Conservation (phyloP, 30 jellyfish, hydroid and myxozoan genomes). For the Cassiopea xamachana region DNA sequence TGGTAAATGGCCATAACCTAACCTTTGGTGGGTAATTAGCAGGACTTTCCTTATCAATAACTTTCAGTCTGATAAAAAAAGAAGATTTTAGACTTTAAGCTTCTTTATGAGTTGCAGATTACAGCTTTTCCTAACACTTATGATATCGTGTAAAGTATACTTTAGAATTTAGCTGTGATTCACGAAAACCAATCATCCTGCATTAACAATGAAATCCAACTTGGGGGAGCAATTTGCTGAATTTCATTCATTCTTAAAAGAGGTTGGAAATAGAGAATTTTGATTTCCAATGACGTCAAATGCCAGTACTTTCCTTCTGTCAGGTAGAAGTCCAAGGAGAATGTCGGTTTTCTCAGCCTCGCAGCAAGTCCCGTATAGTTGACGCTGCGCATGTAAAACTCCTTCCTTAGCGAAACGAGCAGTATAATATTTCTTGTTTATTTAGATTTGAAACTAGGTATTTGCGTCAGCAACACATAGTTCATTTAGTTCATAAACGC, state of each 20-base stretch:
- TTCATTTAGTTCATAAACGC: too few relatives aligned
- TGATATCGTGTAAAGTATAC: background rate
- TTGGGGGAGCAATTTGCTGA: background rate
- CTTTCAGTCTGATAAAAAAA: background rate
- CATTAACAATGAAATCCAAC: background rate
- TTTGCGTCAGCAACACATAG: too few relatives aligned
- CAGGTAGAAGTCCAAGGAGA: too few relatives aligned
- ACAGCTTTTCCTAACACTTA: background rate
- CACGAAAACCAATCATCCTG: background rate
- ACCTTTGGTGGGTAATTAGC: background rate
- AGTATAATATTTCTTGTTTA: too few relatives aligned
- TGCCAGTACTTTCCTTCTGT: background rate
- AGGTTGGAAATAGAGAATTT: background rate
- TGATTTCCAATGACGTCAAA: background rate
- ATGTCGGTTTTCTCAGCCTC: too few relatives aligned
- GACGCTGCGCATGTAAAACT: too few relatives aligned
- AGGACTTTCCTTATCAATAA: background rate
- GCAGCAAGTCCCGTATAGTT: too few relatives aligned
- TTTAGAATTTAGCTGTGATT: background rate
- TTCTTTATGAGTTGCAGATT: background rate
- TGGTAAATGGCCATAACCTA: background rate
- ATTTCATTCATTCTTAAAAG: background rate
- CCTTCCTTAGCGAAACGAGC: too few relatives aligned
- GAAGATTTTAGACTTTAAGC: background rate
- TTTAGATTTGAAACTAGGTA: too few relatives aligned